Base-by-base conservation (phyloP, 92 coral and sea anemone species). In the Zoanthus solanderi region DNA sequence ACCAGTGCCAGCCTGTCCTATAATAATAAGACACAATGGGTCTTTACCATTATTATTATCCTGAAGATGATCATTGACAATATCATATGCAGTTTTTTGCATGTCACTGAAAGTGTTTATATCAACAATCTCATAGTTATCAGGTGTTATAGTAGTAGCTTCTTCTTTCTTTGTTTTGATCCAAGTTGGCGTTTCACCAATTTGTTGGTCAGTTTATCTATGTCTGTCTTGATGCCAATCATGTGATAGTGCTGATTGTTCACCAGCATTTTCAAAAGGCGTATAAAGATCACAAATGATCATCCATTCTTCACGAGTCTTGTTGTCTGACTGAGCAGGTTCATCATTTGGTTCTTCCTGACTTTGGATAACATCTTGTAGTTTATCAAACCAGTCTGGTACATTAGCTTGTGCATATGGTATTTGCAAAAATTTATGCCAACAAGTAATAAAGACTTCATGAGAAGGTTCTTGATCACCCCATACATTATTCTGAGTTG, bases 71-170 rank as follows among this genome's bases (percentile, higher is more conserved):
- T 23, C 28, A 0, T 61, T 61, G n/a, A 61, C 23, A 76, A 76
- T 76, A 44, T 76, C 61, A 76, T 76, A 93, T 63, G 93, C 95
- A 80, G 84, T 87, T 31, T 72, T 31, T 85, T 93, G 95, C 90
- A 87, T 90, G 34, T 47, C 17, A 42, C 82, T 76, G 14, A 76
- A 76, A 34, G 80, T 75, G 58, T 75, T 75, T 29, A 31, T 75
- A 75, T 75, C 91, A 37, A 87, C 28, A 11, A 58, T 58, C 65
- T 58, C 65, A 8, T 58, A 58, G 28, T 58, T 58, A 58, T 58
- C 65, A 0, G 65, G 28, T 58, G 65, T 58, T 58, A 58, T 58
- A 58, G 65, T 84, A 18, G 45, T 28, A 31, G 71, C 23, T n/a
- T 52, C 46, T 53, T 78, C 84, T 17, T 18, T 78, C 18, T 52